A percentile compares a stretch with the other conserved stretches of the same genome.
These are phyloP conservation scores for Triops longicaudatus DNA, from an alignment of 1,140 invertebrate species.

Conservation along the genomic window DNA sequence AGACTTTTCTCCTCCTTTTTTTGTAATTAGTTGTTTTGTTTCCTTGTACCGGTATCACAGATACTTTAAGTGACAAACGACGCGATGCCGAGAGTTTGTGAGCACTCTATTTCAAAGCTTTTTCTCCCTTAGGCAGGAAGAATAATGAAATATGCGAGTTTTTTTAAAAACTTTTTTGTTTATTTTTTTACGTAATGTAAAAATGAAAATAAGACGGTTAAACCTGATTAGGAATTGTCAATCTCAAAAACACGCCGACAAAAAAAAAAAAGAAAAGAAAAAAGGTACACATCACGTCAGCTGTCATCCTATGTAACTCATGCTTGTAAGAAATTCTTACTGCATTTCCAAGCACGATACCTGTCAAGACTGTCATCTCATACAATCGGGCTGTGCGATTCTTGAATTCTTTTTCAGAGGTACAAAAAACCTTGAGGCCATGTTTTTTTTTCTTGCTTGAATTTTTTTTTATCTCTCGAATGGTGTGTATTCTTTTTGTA, in stretches of 20 bases:
- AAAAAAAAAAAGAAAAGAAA: too few relatives aligned
- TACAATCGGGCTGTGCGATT: not conserved
- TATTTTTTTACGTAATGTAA: not conserved
- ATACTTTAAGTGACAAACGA: not conserved
- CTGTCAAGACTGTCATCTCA: not conserved
- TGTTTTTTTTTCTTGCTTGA: not conserved
- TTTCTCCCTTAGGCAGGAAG: too few relatives aligned
- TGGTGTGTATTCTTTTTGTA: too few relatives aligned
- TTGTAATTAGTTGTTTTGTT: not conserved
- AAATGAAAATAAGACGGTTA: not conserved
- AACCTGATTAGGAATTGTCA: constrained; percentile 12
- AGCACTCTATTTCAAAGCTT: too few relatives aligned
- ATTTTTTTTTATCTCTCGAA: too few relatives aligned
- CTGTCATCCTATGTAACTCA: not conserved
- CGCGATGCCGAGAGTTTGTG: too few relatives aligned
- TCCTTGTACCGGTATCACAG: not conserved
- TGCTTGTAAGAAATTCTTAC: not conserved
- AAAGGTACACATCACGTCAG: not conserved
- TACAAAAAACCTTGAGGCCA: not conserved
- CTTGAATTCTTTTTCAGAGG: not conserved
- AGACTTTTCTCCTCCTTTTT: too few relatives aligned
- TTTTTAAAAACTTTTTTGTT: not conserved
- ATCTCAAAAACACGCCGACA: not conserved
- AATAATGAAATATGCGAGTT: too few relatives aligned
- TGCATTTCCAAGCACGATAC: not conserved